A percentile compares a stretch with the other conserved stretches of the same genome.
Conservation (phyloP, 35 echinoderm and acorn worm genomes). For the Nesometra sesokonis region DNA sequence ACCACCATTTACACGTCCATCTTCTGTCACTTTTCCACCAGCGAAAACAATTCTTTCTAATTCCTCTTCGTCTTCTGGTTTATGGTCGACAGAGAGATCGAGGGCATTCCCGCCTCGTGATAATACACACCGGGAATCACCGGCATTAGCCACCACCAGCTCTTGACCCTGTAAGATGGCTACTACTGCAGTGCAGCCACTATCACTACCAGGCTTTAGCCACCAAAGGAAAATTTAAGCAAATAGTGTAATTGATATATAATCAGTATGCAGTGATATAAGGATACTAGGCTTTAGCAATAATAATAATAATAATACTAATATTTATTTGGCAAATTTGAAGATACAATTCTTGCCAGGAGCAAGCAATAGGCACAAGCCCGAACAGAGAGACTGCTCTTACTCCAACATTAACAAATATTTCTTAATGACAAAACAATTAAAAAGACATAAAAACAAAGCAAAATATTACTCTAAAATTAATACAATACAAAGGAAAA, state of each 20-base stretch:
- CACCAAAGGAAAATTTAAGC: background rate
- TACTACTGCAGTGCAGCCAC: conserved; percentile 83
- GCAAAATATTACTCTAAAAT: too few relatives aligned
- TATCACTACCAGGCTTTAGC: conserved; percentile 91
- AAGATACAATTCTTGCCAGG: too few relatives aligned
- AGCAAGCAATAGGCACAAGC: too few relatives aligned
- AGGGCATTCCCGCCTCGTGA: conserved; percentile 63
- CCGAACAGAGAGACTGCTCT: too few relatives aligned
- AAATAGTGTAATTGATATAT: background rate
- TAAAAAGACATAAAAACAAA: too few relatives aligned
- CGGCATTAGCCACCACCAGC: conserved; percentile 73
- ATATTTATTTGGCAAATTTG: too few relatives aligned
- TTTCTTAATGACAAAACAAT: too few relatives aligned
- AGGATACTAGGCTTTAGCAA: background rate
- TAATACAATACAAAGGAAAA: too few relatives aligned
- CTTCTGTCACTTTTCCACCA: conserved; percentile 80
- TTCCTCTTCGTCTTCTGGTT: conserved; percentile 85
- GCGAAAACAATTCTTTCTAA: conserved; percentile 71
- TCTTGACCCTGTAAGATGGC: conserved; percentile 56
- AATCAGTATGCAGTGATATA: background rate
- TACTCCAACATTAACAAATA: too few relatives aligned
- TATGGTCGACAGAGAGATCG: conserved; percentile 88
- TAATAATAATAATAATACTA: too few relatives aligned
- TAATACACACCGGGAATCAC: conserved; percentile 88
- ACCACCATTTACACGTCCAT: conserved; percentile 92